Base-by-base conservation (phyloP, 2,888 invertebrate genomes). In the Dynastes hyllus region DNA sequence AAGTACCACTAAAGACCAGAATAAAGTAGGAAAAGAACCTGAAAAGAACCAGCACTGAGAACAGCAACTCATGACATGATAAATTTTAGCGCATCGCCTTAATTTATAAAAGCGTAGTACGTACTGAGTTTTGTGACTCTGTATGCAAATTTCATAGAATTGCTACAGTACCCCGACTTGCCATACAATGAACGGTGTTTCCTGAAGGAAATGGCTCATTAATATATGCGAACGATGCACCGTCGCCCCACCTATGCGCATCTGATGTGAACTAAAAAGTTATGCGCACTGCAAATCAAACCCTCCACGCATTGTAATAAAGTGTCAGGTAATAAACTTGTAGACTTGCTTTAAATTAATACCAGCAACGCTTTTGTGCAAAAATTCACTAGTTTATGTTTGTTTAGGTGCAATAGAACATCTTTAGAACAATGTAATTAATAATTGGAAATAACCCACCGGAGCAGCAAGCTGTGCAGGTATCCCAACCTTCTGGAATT, bases 161-260 rank as follows among this genome's bases (percentile, higher is more conserved):
- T 32, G 11, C 70, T 32, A 53, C 53, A 53, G 51, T n/a, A 53
- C 32, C 40, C 55, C 55, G 70, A n/a, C 51, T 27, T 29, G 58
- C 27, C 9, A 27, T 40, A 73, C 58, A 73, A 73, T 73, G 29
- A 40, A 73, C 73, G 73, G 37, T 37, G 16, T 37, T 58, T 73
- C 73, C 73, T 58, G 58, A 40, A 73, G 73, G 73, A 73, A 73
- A 73, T 37, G 40, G 58, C 22, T 73, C 73, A 73, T 73, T 61
- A 73, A 73, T 70, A 70, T 70, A 70, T 50, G 32, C n/a, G 29
- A 70, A 16, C 70, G 40, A 67, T 16, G 66, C 16, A 58, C 1
- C 4, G 11, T 13, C 8, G 61, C 29, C 29, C 29, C 32, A 63
- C 29, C 29, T 63, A 32, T 63, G 32, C 32, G 27, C 29, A 32